A percentile compares a stretch with the other conserved stretches of the same genome.
phyloP scores from a whole-genome alignment of 2,113 vertebrate species.

The Haliaeetus leucogaster region DNA sequence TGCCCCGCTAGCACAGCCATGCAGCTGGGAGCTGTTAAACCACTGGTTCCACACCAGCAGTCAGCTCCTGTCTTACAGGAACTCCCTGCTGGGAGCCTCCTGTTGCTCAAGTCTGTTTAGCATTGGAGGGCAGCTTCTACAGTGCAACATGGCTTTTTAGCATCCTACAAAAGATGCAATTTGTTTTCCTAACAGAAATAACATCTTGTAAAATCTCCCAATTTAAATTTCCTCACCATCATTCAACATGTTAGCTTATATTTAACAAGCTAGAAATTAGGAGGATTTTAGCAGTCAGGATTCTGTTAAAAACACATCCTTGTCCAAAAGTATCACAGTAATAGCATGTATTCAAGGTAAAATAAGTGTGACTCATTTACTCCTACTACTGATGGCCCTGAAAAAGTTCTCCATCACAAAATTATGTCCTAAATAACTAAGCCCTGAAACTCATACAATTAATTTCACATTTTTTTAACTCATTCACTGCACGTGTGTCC shows the following conservation, averaged over 20 bases:
- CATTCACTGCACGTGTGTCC: not conserved
- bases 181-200: too few relatives aligned
- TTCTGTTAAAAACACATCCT: not conserved
- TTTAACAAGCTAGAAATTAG: not conserved
- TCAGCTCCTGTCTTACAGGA: not conserved
- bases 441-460: not conserved
- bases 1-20: not conserved
- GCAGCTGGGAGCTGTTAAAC: not conserved
- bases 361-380: not conserved
- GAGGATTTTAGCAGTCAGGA: not conserved
- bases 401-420: not conserved
- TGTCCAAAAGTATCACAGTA: not conserved
- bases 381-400: not conserved
- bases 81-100: not conserved
- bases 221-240: not conserved
- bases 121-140: not conserved
- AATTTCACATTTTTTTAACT: not conserved
- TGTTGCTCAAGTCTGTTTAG: not conserved
- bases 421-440: not conserved
- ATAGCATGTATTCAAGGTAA: not conserved
- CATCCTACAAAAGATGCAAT: not conserved
- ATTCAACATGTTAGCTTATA: rapidly evolving
- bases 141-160: not conserved
- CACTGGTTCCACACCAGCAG: not conserved
- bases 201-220: not conserved